Percentiles rank a stretch among this genome's conserved stretches.
These are phyloP conservation scores for Liasis olivaceus DNA, from an alignment of 2,797 vertebrate species.

Conservation along the genomic window DNA sequence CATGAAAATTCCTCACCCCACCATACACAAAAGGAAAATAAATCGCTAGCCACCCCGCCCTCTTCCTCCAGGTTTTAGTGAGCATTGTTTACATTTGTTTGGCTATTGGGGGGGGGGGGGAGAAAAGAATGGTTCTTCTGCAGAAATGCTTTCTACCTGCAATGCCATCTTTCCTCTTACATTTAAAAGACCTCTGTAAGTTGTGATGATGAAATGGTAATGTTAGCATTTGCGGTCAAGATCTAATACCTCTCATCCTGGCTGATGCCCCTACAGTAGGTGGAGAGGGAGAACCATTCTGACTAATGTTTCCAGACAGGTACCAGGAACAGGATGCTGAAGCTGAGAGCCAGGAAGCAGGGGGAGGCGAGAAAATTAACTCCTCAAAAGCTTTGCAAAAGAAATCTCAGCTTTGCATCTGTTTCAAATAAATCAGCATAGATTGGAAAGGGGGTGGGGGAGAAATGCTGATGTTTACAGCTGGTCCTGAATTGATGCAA, in stretches of 20 bases:
- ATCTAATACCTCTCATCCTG: neutral
- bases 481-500: neutral
- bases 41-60: neutral
- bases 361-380: neutral
- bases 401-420: neutral
- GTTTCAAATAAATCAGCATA: neutral
- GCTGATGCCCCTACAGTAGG: neutral
- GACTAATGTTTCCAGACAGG: neutral
- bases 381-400: neutral
- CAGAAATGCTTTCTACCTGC: neutral
- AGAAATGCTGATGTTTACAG: neutral
- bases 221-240: neutral
- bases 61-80: neutral
- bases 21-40: neutral
- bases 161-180: neutral
- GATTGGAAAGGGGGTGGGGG: neutral
- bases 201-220: neutral
- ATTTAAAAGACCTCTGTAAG: neutral
- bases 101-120: neutral
- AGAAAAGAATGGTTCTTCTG: neutral
- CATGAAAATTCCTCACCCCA: neutral
- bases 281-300: neutral
- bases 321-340: neutral
- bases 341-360: neutral
- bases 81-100: neutral